These are phyloP conservation scores for Accipiter cooperii DNA, from an alignment of 2,113 vertebrate genomes.

Conservation along the genomic window DNA sequence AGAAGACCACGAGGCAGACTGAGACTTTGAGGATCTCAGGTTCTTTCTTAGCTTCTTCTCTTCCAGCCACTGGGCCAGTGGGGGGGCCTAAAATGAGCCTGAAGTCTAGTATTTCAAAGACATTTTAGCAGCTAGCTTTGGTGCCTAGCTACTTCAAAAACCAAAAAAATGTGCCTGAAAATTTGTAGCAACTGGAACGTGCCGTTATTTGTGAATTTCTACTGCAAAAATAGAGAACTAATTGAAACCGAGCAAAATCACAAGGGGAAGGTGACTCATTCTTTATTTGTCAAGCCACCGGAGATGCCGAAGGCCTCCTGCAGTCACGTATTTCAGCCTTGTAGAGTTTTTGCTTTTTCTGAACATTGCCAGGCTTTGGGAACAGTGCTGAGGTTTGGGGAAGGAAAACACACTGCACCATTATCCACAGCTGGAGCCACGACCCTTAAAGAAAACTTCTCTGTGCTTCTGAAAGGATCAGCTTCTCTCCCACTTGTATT, in stretches of 20 bases:
- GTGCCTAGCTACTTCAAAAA: not conserved
- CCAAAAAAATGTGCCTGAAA: not conserved
- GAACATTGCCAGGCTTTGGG: not conserved
- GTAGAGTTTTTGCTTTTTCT: not conserved
- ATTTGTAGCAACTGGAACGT: not conserved
- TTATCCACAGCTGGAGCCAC: not conserved
- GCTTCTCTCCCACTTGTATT: not conserved
- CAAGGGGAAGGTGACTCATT: not conserved
- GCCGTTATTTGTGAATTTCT: not conserved
- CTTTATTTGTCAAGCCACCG: not conserved
- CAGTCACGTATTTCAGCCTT: not conserved
- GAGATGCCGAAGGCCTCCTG: not conserved
- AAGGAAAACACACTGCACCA: not conserved
- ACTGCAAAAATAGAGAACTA: not conserved
- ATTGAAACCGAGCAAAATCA: not conserved
- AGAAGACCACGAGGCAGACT: not conserved
- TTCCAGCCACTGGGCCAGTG: not conserved
- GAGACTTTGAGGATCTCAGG: not conserved
- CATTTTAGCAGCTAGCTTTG: not conserved
- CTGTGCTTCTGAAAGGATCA: not conserved
- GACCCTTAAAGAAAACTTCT: not conserved
- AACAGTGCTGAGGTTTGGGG: not conserved
- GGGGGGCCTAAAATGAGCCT: not conserved
- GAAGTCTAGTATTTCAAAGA: not conserved
- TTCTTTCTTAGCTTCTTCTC: not conserved